Base-by-base conservation (phyloP, 53 echinoderm and acorn worm genomes). In the Stichopus horrens region DNA sequence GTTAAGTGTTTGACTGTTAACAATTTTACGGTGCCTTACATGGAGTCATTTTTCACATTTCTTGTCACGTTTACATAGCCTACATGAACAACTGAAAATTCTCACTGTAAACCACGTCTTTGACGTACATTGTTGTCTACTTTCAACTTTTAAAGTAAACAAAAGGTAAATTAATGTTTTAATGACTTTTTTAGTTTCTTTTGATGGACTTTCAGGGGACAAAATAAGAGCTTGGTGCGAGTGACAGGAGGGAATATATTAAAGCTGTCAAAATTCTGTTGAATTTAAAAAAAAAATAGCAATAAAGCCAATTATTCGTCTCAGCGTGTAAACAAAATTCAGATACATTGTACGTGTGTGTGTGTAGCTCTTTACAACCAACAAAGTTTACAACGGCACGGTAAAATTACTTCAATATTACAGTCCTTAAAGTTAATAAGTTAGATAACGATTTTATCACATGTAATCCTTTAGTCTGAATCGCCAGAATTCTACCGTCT, bases 141-240 rank as follows among this genome's bases (percentile, higher is more conserved):
- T n/a, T 18, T 21, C 18, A 21, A 71, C 81, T 23, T 56, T 4
- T 81, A 18, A 58, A 81, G 57, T 81, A 81, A 81, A 81, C 81
- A 81, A 56, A 58, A 58, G 81, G 58, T 81, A 81, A 81, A 81
- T 81, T 81, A 81, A 81, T 81, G 57, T 81, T 81, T 81, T 81
- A 81, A 81, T 81, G 81, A 81, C 81, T 81, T 81, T 80, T 58
- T 18, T 55, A 71, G 58, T 81, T 58, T 81, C 56, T 81, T 19
- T 56, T 9, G 81, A 54, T 57, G 21, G 81, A n/a, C 21, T n/a
- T 81, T 81, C 56, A 56, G 58, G 16, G 54, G 19, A 56, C 10
- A 78, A 79, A 9, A 81, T 58, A 56, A n/a, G 58, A 21, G 14
- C 81, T 14, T 71, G 56, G 81, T 8, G 10, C 57, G 21, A 53